Percentiles rank a stretch among this genome's conserved stretches.
phyloP scores from a whole-genome alignment of 2,888 invertebrate genomes.

The Netelia melanura region DNA sequence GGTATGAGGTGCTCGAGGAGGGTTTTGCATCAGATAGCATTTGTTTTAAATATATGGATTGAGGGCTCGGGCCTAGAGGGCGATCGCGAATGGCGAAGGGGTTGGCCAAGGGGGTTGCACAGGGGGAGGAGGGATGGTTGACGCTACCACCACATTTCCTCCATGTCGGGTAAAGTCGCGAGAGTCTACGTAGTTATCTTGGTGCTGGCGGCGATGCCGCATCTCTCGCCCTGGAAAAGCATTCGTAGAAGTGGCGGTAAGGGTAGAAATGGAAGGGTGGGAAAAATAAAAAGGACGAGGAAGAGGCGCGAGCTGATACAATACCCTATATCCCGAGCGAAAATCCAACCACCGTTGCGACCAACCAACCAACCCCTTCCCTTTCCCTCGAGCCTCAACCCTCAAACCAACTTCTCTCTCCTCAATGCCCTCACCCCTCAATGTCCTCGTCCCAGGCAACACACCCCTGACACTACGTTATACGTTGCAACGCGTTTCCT shows the following conservation, averaged over 20 bases:
- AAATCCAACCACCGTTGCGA: constrained; percentile 66
- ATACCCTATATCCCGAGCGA: constrained; percentile 80
- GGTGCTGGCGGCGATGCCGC: constrained; percentile 58
- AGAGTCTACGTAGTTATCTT: constrained; percentile 65
- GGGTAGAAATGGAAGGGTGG: constrained; percentile 33
- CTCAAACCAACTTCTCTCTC: no score
- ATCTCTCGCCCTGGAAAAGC: constrained; percentile 41
- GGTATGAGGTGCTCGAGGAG: constrained; percentile 74
- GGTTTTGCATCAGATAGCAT: constrained; percentile 84
- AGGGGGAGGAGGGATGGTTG: constrained; percentile 34
- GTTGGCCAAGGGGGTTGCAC: no score
- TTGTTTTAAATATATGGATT: constrained; percentile 85
- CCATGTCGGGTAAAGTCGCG: constrained; percentile 27
- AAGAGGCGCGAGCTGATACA: constrained; percentile 76
- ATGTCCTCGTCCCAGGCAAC: constrained; percentile 48
- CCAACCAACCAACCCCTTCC: constrained; percentile 29
- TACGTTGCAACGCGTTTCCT: constrained; percentile 81
- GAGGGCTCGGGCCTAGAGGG: constrained; percentile 74
- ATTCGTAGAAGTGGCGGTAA: constrained; percentile 46
- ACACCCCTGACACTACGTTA: constrained; percentile 72
- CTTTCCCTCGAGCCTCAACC: no score
- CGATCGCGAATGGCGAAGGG: constrained; percentile 47
- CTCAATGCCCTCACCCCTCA: not conserved
- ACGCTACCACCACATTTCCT: constrained; percentile 20
- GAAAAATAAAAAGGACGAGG: constrained; percentile 59